Percentiles rank a stretch among this genome's conserved stretches.
Evolutionary conservation across 2,113 vertebrate genomes (phyloP).

Genomic region (Lepus timidus): DNA sequence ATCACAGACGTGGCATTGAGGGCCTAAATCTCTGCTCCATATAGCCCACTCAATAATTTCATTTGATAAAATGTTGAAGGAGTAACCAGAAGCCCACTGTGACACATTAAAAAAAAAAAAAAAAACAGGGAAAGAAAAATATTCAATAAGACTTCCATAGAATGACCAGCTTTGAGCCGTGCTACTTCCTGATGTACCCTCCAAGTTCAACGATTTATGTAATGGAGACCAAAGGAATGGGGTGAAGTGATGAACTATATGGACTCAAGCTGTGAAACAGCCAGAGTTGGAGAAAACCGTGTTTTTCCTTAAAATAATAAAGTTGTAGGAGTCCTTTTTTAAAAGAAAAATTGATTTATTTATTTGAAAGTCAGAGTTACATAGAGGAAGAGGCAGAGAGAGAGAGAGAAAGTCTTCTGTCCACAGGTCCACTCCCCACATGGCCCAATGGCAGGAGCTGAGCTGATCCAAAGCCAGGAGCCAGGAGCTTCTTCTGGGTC

Average conservation of each 20-base stretch:
- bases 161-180: neutral
- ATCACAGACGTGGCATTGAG: neutral
- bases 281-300: neutral
- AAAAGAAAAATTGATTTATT: too few species aligned
- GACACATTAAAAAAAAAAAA: neutral
- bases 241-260: neutral
- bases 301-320: neutral
- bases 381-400: too few species aligned
- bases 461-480: too few species aligned
- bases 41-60: constrained; percentile 1
- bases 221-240: neutral
- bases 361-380: too few species aligned
- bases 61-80: constrained; percentile 12
- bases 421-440: too few species aligned
- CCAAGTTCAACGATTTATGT: constrained; percentile 19
- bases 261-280: neutral
- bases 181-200: neutral
- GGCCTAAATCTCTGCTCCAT: neutral
- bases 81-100: neutral
- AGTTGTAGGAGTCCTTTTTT: neutral
- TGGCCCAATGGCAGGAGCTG: too few species aligned
- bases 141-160: neutral
- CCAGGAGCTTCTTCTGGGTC: too few species aligned
- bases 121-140: neutral
- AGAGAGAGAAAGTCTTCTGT: too few species aligned